Percentiles rank a stretch among this genome's conserved stretches.
These are phyloP conservation scores for Chamaetylas fuelleborni DNA, from an alignment of 2,113 vertebrate genomes.

Conservation along the genomic window DNA sequence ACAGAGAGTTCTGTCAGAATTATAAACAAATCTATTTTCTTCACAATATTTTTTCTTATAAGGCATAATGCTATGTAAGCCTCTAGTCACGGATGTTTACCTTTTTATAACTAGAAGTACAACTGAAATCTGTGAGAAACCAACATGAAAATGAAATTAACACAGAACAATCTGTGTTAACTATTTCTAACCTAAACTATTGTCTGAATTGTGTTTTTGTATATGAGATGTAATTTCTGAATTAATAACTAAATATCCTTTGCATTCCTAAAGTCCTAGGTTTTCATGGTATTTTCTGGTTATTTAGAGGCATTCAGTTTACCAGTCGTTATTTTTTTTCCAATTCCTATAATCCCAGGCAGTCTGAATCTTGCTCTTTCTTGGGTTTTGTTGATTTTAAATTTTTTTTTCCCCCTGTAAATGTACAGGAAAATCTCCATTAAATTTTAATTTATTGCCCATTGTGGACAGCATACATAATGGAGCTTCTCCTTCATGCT, in stretches of 20 bases:
- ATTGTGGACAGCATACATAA: background rate
- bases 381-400: background rate
- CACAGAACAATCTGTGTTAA: background rate
- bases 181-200: background rate
- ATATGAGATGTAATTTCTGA: background rate
- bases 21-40: background rate
- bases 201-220: background rate
- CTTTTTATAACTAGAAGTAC: background rate
- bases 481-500: background rate
- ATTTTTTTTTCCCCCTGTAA: background rate
- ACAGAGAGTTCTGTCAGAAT: background rate
- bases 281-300: background rate
- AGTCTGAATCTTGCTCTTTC: background rate
- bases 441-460: background rate
- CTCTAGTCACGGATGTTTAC: background rate
- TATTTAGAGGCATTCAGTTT: background rate
- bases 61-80: background rate
- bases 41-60: background rate
- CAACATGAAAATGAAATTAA: background rate
- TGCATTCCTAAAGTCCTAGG: background rate
- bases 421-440: background rate
- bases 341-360: background rate
- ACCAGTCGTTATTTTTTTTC: background rate
- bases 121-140: background rate
- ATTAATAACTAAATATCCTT: background rate